These are phyloP conservation scores for Dromas ardeola DNA, from an alignment of 2,113 vertebrate species.

Conservation along the genomic window DNA sequence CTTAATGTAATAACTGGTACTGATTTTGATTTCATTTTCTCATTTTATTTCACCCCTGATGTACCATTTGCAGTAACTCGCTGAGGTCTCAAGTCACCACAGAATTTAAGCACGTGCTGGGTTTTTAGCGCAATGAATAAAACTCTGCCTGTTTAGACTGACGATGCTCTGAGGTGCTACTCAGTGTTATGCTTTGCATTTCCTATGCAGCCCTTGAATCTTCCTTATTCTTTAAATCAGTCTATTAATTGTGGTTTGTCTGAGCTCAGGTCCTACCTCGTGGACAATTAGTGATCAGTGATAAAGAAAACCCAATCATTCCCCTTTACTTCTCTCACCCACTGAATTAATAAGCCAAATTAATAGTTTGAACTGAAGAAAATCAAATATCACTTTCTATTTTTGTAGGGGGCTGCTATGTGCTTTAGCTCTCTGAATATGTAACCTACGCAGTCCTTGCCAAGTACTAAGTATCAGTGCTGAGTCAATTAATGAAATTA, in stretches of 20 bases:
- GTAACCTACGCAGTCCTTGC: not conserved
- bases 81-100: not conserved
- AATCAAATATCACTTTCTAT: not conserved
- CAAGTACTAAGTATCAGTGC: not conserved
- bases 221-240: not conserved
- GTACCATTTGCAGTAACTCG: not conserved
- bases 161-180: not conserved
- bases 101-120: not conserved
- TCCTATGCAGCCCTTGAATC: not conserved
- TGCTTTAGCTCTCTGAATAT: not conserved
- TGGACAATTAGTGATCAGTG: not conserved
- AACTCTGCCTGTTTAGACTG: not conserved
- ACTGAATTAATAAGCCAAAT: not conserved
- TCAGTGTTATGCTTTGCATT: not conserved
- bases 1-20: not conserved
- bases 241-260: not conserved
- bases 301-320: not conserved
- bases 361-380: not conserved
- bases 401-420: not conserved
- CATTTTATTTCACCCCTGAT: not conserved
- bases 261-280: not conserved
- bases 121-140: not conserved
- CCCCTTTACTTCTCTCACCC: not conserved
- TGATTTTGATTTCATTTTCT: not conserved
- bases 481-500: not conserved